These are phyloP conservation scores for Terrapene triunguis DNA, from an alignment of 2,113 vertebrate species.

Conservation along the genomic window DNA sequence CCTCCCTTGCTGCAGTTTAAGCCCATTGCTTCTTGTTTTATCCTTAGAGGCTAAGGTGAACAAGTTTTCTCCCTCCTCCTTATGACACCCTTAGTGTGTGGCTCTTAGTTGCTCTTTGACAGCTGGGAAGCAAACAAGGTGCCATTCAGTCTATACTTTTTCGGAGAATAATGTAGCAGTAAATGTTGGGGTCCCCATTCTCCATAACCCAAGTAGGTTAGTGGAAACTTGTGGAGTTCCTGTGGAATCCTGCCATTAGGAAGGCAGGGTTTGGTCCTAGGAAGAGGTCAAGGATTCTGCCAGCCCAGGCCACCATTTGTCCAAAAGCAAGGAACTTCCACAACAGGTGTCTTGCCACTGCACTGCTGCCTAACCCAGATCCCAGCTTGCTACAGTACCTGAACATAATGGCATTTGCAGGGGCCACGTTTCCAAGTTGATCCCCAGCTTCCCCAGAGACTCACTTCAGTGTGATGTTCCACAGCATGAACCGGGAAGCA, in stretches of 20 bases:
- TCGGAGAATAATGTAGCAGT: accelerated
- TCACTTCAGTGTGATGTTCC: background rate
- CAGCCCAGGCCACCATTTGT: background rate
- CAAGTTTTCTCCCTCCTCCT: no score
- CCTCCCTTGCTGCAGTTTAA: no score
- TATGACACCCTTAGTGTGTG: no score
- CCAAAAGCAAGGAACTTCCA: background rate
- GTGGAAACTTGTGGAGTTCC: accelerated
- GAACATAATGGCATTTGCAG: accelerated
- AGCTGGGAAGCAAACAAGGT: no score
- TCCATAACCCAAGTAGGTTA: background rate
- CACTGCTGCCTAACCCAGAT: background rate
- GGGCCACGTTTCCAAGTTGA: background rate
- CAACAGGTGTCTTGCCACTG: background rate
- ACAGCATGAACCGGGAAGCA: background rate
- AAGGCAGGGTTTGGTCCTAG: background rate
- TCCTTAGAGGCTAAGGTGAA: no score
- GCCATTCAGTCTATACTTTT: accelerated
- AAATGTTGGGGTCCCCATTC: background rate
- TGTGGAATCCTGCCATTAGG: background rate
- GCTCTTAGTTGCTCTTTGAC: background rate
- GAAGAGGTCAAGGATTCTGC: accelerated
- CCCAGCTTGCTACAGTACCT: background rate
- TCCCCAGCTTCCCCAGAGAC: background rate
- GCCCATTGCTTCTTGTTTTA: no score